Base-by-base conservation (phyloP, 2,888 invertebrate species). In the Pyrrhia umbra region DNA sequence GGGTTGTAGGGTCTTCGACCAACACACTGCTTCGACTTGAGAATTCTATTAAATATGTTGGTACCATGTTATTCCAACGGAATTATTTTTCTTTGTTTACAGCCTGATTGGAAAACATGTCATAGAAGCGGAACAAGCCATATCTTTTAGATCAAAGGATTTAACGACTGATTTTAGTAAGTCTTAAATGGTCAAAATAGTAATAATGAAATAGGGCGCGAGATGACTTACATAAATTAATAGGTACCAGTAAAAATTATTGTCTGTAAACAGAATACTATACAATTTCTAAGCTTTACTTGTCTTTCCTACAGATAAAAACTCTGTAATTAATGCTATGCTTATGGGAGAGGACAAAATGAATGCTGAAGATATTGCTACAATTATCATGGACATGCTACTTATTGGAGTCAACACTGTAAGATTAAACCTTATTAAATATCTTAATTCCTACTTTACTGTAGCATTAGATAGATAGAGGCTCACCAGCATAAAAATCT, bases 341-440 rank as follows among this genome's bases (percentile, higher is more conserved):
- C 83, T 96, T n/a, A 71, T 95, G 18, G 94, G 94, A 42, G 95
- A 96, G 45, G 92, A 94, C 20, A 95, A 93, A 57, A 92, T 96
- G 86, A 90, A 89, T 50, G 88, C 95, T 0, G 96, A 96, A 78
- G 96, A 97, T 75, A 92, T 96, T 47, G 91, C 96, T 30, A 96
- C 96, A 0, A 86, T 96, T 1, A 80, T 96, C 45, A 95, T 96
- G 92, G 97, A 97, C 81, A 96, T 96, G 95, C 91, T 96, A 43
- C 87, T 97, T 6, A 95, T 97, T 77, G 96, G 96, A 60, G 96
- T 96, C 0, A 96, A 96, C 80, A 96, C 96, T 78, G 96, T 96
- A 86, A 86, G 83, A 56, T 40, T 10, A 40, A 3, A 27, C 6
- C 30, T 13, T 4, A 34, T 52, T n/a, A 16, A 37, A 6, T 10